Evolutionary conservation across 1,140 invertebrate species (phyloP).

Genomic region (Drusus annulatus): DNA sequence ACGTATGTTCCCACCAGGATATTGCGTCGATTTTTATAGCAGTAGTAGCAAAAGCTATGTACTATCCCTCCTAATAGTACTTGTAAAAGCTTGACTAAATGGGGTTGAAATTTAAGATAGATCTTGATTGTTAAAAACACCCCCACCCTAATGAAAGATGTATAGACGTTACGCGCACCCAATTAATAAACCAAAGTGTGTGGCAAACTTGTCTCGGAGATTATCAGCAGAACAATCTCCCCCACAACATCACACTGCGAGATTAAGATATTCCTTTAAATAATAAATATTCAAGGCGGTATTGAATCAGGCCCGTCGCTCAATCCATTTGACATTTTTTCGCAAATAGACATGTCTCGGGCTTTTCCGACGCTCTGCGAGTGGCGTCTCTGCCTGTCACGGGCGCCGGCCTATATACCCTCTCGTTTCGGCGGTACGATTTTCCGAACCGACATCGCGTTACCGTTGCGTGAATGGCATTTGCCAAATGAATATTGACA

Average conservation of each 20-base stretch:
- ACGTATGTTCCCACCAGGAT: too few relatives aligned
- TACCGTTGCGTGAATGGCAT: constrained; percentile 43
- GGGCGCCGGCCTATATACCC: neutral
- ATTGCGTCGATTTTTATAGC: too few relatives aligned
- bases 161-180: too few relatives aligned
- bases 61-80: too few relatives aligned
- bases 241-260: neutral
- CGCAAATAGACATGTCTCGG: constrained; percentile 42
- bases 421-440: constrained; percentile 19
- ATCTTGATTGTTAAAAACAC: too few relatives aligned
- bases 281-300: constrained; percentile 40
- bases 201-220: too few relatives aligned
- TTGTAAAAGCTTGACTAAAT: too few relatives aligned
- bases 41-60: too few relatives aligned
- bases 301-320: constrained; percentile 34
- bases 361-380: neutral
- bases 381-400: neutral
- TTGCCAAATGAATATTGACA: constrained; percentile 55
- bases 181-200: too few relatives aligned
- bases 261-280: constrained; percentile 34
- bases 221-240: too few relatives aligned
- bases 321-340: constrained; percentile 39
- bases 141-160: too few relatives aligned
- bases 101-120: too few relatives aligned
- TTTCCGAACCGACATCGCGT: constrained; percentile 24